Percentiles rank a stretch among this genome's conserved stretches.
phyloP scores from a whole-genome alignment of 1,140 invertebrate species.

The Drosophila parabipectinata region DNA sequence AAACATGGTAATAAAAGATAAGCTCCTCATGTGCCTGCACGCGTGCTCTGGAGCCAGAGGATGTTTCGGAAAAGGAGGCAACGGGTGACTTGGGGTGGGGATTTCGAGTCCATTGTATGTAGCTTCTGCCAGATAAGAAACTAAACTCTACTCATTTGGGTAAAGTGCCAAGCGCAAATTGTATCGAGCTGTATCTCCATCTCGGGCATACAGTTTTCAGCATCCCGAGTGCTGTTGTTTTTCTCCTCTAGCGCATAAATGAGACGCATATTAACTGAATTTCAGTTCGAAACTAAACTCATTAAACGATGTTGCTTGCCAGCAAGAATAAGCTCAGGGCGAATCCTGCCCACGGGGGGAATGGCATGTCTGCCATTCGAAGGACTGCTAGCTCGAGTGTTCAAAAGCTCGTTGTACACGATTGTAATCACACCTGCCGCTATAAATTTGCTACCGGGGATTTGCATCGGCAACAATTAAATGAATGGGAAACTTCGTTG shows the following conservation, averaged over 20 bases:
- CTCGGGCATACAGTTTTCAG: neutral
- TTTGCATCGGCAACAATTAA: conserved; percentile 71
- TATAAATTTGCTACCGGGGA: conserved; percentile 63
- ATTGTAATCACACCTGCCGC: conserved; percentile 72
- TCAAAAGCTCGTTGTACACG: conserved; percentile 38
- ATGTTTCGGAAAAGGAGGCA: neutral
- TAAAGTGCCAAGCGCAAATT: conserved; percentile 69
- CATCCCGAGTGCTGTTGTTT: neutral
- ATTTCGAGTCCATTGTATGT: conserved; percentile 57
- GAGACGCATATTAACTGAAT: conserved; percentile 76
- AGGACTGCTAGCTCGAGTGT: conserved; percentile 1
- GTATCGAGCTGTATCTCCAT: conserved; percentile 59
- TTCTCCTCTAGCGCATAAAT: conserved; percentile 38
- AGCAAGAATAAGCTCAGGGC: conserved; percentile 8
- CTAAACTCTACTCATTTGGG: conserved; percentile 65
- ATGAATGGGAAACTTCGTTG: conserved; percentile 61
- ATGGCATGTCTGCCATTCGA: conserved; percentile 1
- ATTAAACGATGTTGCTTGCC: conserved; percentile 61
- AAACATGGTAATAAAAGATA: conserved; percentile 77
- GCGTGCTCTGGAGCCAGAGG: conserved; percentile 9
- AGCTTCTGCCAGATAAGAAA: conserved; percentile 52
- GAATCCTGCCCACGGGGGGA: neutral
- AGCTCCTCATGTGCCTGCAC: conserved; percentile 53
- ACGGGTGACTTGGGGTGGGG: neutral
- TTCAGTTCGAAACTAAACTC: conserved; percentile 77